phyloP scores from a whole-genome alignment of 2,113 vertebrate genomes.

The Pantherophis guttatus region DNA sequence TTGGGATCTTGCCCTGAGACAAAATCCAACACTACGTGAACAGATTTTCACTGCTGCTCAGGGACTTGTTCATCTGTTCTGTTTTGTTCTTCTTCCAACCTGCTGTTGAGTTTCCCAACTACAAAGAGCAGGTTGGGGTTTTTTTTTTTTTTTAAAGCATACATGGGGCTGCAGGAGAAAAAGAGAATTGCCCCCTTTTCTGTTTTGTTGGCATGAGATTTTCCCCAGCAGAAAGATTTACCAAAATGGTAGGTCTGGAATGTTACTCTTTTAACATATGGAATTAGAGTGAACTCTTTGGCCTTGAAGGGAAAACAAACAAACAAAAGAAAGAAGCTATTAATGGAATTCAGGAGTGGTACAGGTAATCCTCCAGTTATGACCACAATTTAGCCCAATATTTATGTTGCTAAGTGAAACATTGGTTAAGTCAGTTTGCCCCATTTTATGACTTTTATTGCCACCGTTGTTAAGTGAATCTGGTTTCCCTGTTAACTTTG shows the following conservation, averaged over 20 bases:
- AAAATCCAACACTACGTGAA: background rate
- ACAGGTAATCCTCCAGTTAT: background rate
- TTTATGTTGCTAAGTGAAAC: background rate
- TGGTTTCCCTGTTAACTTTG: background rate
- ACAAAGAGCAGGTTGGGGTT: background rate
- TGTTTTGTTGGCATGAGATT: background rate
- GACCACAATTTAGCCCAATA: background rate
- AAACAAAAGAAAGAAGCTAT: background rate
- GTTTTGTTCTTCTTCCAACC: background rate
- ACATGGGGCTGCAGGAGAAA: background rate
- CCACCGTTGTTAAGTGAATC: background rate
- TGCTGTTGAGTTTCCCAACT: background rate
- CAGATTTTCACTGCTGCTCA: background rate
- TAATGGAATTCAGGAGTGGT: conserved; percentile 42
- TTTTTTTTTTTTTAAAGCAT: background rate
- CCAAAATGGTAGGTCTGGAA: conserved; percentile 10
- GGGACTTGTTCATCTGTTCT: background rate
- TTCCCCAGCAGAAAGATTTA: background rate
- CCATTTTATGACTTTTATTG: background rate
- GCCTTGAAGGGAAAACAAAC: conserved; percentile 9
- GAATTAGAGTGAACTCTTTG: background rate
- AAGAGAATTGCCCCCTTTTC: too few relatives aligned
- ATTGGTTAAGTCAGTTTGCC: background rate
- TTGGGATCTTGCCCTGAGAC: background rate
- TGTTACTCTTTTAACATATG: conserved; percentile 27